Percentiles rank a stretch among this genome's conserved stretches.
Evolutionary conservation across 2,113 vertebrate genomes (phyloP).

Genomic region (Craseonycteris thonglongyai): DNA sequence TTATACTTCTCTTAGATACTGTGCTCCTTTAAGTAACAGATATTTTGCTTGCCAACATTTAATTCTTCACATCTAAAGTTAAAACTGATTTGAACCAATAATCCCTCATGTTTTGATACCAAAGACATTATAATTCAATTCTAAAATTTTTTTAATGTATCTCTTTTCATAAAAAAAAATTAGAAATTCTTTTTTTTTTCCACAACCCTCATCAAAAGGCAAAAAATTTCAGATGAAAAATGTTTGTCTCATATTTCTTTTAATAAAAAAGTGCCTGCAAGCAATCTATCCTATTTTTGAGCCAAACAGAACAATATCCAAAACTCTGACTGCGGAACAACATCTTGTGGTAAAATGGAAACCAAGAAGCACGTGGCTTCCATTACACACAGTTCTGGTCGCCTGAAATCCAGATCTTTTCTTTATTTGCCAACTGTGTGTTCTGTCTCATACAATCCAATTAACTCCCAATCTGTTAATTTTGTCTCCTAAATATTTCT

Average conservation of each 20-base stretch:
- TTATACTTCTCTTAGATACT: neutral
- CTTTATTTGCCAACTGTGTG: neutral
- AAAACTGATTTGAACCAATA: constrained; percentile 22
- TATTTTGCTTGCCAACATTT: constrained; percentile 32
- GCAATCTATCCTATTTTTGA: neutral
- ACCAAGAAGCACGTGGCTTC: neutral
- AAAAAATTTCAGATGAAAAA: neutral
- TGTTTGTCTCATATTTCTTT: neutral
- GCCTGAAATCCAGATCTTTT: neutral
- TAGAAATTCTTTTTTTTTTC: neutral
- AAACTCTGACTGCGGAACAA: neutral
- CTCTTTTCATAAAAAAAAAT: constrained; percentile 12
- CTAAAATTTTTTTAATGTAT: neutral
- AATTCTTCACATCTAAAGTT: constrained; percentile 28
- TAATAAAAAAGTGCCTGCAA: neutral
- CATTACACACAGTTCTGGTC: neutral
- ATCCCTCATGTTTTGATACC: neutral
- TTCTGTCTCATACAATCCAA: neutral
- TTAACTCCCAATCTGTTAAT: neutral
- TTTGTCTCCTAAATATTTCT: neutral
- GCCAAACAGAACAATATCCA: neutral
- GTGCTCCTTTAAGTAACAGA: neutral
- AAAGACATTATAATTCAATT: neutral
- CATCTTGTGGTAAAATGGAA: neutral
- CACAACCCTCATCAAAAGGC: neutral